Conservation (phyloP, 1,140 invertebrate species). For the Polypedilum vanderplanki region DNA sequence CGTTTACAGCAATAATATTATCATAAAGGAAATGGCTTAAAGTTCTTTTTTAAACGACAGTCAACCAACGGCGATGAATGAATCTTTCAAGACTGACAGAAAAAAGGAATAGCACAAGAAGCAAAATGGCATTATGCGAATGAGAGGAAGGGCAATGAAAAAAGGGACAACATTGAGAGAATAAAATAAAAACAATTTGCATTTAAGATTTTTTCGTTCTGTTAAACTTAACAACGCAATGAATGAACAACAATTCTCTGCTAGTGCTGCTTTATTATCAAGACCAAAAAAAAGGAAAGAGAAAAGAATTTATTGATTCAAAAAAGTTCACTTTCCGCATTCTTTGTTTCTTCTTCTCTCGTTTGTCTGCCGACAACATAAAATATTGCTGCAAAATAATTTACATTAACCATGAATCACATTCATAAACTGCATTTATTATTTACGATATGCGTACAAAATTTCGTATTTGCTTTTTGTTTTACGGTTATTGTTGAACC, state of each 20-base stretch:
- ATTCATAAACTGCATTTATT: neutral
- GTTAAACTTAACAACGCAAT: neutral
- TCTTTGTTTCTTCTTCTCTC: too few species aligned
- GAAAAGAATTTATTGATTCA: neutral
- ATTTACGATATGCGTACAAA: neutral
- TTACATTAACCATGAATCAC: neutral
- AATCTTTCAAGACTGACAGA: neutral
- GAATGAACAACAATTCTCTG: slow-evolving; percentile 6
- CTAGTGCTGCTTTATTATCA: too few species aligned
- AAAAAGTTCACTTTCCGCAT: neutral
- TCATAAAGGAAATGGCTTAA: neutral
- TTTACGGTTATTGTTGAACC: too few species aligned
- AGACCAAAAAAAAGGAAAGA: too few species aligned
- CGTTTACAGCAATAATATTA: slow-evolving; percentile 1
- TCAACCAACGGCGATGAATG: neutral
- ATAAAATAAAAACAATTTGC: neutral
- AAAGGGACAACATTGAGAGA: neutral
- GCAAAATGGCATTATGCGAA: neutral
- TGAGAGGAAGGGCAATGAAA: neutral
- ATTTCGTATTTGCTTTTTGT: too few species aligned
- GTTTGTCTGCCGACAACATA: neutral
- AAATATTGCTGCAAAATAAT: slow-evolving; percentile 7
- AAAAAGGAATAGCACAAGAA: neutral
- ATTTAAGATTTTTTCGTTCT: neutral
- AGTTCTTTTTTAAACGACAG: neutral